Conservation (phyloP, 2,113 vertebrate genomes). For the Tachycineta bicolor region DNA sequence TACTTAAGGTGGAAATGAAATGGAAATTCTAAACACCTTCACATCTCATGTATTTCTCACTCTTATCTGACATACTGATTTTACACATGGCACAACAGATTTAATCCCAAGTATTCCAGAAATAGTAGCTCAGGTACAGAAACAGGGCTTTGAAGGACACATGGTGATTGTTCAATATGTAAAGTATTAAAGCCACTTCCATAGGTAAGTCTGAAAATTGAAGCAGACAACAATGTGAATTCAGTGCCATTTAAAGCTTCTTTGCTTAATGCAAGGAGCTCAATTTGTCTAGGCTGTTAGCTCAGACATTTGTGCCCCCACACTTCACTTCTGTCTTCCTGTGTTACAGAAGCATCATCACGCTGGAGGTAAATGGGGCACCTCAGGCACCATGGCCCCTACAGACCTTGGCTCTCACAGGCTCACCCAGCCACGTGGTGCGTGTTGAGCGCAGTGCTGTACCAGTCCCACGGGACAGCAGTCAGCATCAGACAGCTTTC, state of each 20-base stretch:
- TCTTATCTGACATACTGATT: background rate
- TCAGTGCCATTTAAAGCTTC: background rate
- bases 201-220: background rate
- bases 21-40: background rate
- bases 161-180: background rate
- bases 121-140: background rate
- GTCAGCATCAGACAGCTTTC: background rate
- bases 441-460: fast-evolving
- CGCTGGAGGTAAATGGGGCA: background rate
- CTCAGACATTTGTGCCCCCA: background rate
- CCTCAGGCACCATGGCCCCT: background rate
- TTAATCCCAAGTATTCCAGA: background rate
- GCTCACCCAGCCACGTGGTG: fast-evolving
- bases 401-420: background rate
- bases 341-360: background rate
- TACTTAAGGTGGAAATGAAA: background rate
- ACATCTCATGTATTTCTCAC: background rate
- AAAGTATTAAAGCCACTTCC: background rate
- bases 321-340: background rate
- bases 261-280: background rate
- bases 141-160: background rate
- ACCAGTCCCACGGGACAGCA: background rate
- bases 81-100: background rate
- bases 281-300: fast-evolving
- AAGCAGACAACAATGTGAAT: background rate